A percentile compares a stretch with the other conserved stretches of the same genome.
phyloP scores from a whole-genome alignment of 1,140 invertebrate species.

The Ips nitidus region DNA sequence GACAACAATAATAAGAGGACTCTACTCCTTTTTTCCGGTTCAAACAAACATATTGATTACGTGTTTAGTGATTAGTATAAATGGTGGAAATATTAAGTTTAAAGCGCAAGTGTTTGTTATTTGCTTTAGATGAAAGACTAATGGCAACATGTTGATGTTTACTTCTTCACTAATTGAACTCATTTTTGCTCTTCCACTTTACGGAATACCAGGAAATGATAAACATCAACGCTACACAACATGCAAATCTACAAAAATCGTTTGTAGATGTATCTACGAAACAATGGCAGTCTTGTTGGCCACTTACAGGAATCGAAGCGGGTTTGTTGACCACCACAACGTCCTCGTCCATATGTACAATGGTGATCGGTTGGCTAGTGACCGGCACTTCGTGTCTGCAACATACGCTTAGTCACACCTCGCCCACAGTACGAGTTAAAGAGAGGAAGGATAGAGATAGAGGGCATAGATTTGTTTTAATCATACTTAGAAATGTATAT shows the following conservation, averaged over 20 bases:
- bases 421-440: conserved; percentile 12
- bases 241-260: no score
- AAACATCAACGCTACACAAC: no score
- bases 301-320: conserved; percentile 96
- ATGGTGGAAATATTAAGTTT: no score
- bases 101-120: not conserved
- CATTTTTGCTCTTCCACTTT: no score
- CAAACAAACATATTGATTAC: no score
- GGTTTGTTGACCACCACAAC: conserved; percentile 99
- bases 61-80: no score
- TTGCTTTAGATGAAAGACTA: no score
- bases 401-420: conserved; percentile 50
- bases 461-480: no score
- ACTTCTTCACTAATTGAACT: no score
- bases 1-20: conserved; percentile 32
- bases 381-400: conserved; percentile 98
- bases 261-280: no score
- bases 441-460: not conserved
- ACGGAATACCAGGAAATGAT: no score
- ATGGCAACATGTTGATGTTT: no score
- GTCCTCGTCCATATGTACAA: conserved; percentile 97
- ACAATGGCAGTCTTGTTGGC: conserved; percentile 71
- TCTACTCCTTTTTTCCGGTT: not conserved
- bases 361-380: conserved; percentile 87
- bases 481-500: not conserved